phyloP scores from a whole-genome alignment of 35 echinoderm and acorn worm genomes.

The Apostichopus japonicus region DNA sequence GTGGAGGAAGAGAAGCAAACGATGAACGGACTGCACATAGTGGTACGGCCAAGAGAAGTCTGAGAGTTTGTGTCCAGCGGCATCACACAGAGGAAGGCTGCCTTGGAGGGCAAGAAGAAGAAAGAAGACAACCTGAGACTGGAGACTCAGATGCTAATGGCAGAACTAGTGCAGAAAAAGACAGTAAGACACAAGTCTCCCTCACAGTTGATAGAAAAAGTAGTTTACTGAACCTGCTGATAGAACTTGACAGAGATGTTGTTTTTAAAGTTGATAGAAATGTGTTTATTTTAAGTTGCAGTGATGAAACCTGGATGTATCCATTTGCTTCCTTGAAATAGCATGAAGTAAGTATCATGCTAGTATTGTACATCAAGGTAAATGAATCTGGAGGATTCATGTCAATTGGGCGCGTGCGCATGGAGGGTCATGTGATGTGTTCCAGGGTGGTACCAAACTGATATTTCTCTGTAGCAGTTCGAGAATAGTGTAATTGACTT shows the following conservation, averaged over 20 bases:
- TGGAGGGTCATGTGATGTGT: too few relatives aligned
- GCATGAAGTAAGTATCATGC: neutral
- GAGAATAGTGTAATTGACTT: too few relatives aligned
- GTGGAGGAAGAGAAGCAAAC: slow-evolving; percentile 71
- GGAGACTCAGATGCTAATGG: neutral
- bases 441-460: too few relatives aligned
- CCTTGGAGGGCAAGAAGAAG: slow-evolving; percentile 33
- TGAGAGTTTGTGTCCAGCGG: slow-evolving; percentile 40
- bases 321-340: slow-evolving; percentile 48
- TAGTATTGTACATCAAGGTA: too few relatives aligned
- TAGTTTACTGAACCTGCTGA: too few relatives aligned
- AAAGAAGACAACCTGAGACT: slow-evolving; percentile 34
- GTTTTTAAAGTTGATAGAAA: too few relatives aligned
- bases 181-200: neutral
- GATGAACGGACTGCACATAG: slow-evolving; percentile 79
- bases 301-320: slow-evolving; percentile 42
- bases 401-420: too few relatives aligned
- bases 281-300: neutral
- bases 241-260: too few relatives aligned
- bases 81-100: slow-evolving; percentile 13
- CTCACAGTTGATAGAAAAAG: too few relatives aligned
- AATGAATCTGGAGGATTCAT: too few relatives aligned
- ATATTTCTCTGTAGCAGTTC: too few relatives aligned
- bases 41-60: slow-evolving; percentile 71
- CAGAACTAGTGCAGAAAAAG: neutral